These are phyloP conservation scores for Drosophila nigromelanica DNA, from an alignment of 1,140 invertebrate species.

Conservation along the genomic window DNA sequence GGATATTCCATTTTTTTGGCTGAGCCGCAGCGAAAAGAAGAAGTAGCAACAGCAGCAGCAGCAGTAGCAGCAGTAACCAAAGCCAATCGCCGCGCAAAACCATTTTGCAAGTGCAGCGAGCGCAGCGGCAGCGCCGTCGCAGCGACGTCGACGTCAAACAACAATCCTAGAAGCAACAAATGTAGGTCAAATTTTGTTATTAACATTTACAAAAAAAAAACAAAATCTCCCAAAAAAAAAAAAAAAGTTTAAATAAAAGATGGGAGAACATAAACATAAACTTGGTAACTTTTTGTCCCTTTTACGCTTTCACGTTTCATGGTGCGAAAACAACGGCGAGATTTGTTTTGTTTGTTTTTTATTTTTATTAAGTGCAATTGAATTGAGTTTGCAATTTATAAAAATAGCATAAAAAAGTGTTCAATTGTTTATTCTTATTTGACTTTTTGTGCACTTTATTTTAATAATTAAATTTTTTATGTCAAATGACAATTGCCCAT, in stretches of 20 bases:
- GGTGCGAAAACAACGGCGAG: not conserved
- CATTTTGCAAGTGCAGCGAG: conserved; percentile 29
- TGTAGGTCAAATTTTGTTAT: conserved; percentile 40
- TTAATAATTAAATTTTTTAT: too few relatives aligned
- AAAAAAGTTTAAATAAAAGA: too few relatives aligned
- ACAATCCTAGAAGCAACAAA: conserved; percentile 26
- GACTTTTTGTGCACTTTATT: too few relatives aligned
- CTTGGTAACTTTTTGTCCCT: conserved; percentile 1
- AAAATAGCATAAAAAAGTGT: too few relatives aligned
- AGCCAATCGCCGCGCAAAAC: not conserved
- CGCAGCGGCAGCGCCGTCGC: conserved; percentile 4
- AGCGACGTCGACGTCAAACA: conserved; percentile 9
- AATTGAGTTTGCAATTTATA: too few relatives aligned
- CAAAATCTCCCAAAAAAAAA: not conserved
- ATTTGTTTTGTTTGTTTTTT: too few relatives aligned
- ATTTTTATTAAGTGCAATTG: too few relatives aligned
- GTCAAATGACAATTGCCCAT: too few relatives aligned
- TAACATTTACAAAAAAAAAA: conserved; percentile 1
- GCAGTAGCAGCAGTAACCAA: not conserved
- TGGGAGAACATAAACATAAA: not conserved
- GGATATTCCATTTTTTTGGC: not conserved
- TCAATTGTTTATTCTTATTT: too few relatives aligned
- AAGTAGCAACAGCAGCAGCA: not conserved
- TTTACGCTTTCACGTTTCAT: conserved; percentile 20
- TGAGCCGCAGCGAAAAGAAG: not conserved